Evolutionary conservation across 2,113 vertebrate species (phyloP).

Genomic region (Sarotherodon lohbergeri): DNA sequence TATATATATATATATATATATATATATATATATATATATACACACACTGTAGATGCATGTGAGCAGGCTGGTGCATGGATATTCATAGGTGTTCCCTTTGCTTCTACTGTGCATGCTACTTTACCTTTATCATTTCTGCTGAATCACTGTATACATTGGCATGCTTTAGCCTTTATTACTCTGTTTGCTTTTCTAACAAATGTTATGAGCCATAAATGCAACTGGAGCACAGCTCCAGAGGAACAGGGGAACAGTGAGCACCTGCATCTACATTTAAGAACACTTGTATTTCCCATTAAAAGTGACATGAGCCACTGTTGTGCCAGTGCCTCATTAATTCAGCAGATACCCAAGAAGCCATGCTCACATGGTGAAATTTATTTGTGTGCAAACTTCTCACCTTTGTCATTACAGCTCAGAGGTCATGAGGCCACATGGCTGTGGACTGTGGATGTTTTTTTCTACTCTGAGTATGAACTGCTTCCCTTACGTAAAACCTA

Average conservation of each 20-base stretch:
- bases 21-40: too few relatives aligned
- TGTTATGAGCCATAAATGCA: not conserved
- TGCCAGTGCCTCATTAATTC: not conserved
- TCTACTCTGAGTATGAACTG: not conserved
- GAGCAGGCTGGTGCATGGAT: not conserved
- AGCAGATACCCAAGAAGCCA: slow-evolving; percentile 9
- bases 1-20: too few relatives aligned
- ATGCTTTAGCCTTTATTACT: not conserved
- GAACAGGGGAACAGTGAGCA: not conserved
- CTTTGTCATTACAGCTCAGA: slow-evolving; percentile 14
- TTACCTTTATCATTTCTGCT: not conserved
- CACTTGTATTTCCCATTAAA: not conserved
- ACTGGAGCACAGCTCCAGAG: not conserved
- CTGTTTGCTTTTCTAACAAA: not conserved
- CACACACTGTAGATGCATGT: not conserved
- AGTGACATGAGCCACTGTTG: not conserved
- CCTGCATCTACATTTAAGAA: not conserved
- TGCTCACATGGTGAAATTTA: not conserved
- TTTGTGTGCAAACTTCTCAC: slow-evolving; percentile 20
- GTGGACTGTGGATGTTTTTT: not conserved
- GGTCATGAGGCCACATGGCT: not conserved
- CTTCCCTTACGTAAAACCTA: not conserved
- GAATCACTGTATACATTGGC: not conserved
- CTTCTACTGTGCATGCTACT: not conserved
- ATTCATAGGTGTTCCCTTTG: not conserved